phyloP scores from a whole-genome alignment of 2,113 vertebrate species.

The Nannobrachium achirus region DNA sequence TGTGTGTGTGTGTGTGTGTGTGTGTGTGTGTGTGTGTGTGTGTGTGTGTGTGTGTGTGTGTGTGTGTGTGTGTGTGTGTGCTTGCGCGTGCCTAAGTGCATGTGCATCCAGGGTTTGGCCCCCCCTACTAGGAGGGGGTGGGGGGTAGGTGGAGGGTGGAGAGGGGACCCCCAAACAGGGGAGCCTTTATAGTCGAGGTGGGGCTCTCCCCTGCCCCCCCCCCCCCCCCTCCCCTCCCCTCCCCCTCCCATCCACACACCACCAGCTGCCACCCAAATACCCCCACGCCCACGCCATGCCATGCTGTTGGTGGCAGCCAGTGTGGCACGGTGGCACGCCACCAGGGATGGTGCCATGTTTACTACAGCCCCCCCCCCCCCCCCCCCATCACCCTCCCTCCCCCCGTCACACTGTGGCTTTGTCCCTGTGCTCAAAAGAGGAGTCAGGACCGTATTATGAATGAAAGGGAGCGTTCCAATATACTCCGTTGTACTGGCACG shows the following conservation, averaged over 20 bases:
- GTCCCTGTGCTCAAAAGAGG: slow-evolving; percentile 68
- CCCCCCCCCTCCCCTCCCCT: not conserved
- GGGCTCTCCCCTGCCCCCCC: too few relatives aligned
- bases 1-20: not conserved
- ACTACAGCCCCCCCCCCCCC: slow-evolving; percentile 13
- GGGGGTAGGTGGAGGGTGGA: not conserved
- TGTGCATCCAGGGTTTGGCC: slow-evolving; percentile 62
- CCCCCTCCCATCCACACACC: slow-evolving; percentile 29
- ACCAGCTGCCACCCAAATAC: slow-evolving; percentile 73
- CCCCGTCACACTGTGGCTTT: slow-evolving; percentile 72
- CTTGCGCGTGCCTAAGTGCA: not conserved
- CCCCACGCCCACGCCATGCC: slow-evolving; percentile 53
- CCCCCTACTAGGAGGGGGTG: not conserved
- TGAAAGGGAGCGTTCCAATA: slow-evolving; percentile 55
- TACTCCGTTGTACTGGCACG: slow-evolving; percentile 47
- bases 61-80: not conserved
- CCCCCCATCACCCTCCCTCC: slow-evolving; percentile 45
- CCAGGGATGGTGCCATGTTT: slow-evolving; percentile 66
- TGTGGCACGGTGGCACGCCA: slow-evolving; percentile 65
- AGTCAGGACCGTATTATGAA: slow-evolving; percentile 74
- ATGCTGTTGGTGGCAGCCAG: slow-evolving; percentile 70
- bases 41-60: not conserved
- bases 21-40: not conserved
- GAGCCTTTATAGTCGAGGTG: slow-evolving; percentile 65
- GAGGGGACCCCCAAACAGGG: slow-evolving; percentile 52